These are phyloP conservation scores for Andrena trimmerana DNA, from an alignment of 2,888 invertebrate genomes.

Conservation along the genomic window DNA sequence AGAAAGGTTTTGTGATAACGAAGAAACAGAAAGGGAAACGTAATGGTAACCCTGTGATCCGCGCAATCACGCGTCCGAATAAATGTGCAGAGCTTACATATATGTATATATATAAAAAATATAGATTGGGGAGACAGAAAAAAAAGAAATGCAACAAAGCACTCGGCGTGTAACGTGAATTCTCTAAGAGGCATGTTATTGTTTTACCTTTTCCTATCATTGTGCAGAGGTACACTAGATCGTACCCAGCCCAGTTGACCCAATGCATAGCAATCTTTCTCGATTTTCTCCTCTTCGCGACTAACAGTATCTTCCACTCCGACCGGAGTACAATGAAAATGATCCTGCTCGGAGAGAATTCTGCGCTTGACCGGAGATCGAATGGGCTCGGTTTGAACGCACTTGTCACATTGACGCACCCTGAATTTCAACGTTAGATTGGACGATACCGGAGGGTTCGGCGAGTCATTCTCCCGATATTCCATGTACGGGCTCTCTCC, in stretches of 20 bases:
- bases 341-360: conserved; percentile 82
- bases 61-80: not conserved
- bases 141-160: conserved; percentile 27
- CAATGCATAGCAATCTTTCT: conserved; percentile 79
- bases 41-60: not conserved
- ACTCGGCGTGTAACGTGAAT: conserved; percentile 16
- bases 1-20: conserved; percentile 2
- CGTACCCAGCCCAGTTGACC: conserved; percentile 79
- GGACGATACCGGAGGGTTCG: conserved; percentile 85
- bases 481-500: conserved; percentile 85
- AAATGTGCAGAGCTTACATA: conserved; percentile 7
- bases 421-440: conserved; percentile 88
- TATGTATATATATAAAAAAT: not conserved
- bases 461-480: conserved; percentile 83
- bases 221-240: conserved; percentile 79
- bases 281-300: conserved; percentile 69
- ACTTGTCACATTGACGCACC: conserved; percentile 86
- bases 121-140: conserved; percentile 8
- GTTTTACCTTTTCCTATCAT: conserved; percentile 82
- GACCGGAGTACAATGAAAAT: conserved; percentile 78
- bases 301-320: conserved; percentile 68
- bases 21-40: conserved; percentile 14
- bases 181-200: conserved; percentile 31
- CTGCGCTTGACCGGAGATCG: conserved; percentile 82
- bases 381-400: conserved; percentile 83